Evolutionary conservation across 2,888 invertebrate genomes (phyloP), one percentile per base, ranked within the genome.

Genomic region (Dynastes grantii): DNA sequence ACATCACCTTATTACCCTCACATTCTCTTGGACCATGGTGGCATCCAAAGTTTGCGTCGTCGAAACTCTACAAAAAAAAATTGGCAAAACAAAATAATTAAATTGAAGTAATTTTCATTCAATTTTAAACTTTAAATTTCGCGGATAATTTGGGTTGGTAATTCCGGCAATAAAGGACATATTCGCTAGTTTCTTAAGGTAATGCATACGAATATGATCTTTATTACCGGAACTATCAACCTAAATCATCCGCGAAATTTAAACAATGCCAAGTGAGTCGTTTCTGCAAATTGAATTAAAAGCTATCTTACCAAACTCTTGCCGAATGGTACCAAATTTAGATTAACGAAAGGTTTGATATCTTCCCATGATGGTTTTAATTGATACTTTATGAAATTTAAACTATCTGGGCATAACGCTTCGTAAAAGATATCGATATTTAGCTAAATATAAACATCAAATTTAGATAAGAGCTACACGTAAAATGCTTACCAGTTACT

Each of bases 1-100:
- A 92, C 84, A 93, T 92, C 53, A 93, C 88, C 77, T 90, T 88
- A 84, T 94, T 93, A 2, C 93, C 93, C 49, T 76, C 76, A 51
- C 94, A 94, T 85, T 93, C 93, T 0, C 87, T 82, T 0, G 91
- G 90, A 0, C 94, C 93, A 84, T 93, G 93, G 86, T 93, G 93
- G 84, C 94, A 94, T 79, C 87, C 85, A 82, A 93, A 92, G 0
- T 89, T 85, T 45, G 89, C 86, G 79, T 84, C 83, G 61, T 84
- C 81, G 13, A 82, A 76, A 80, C 86, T 87, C 86, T 87, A 76
- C n/a, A 82, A 82, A 79, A 40, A 49, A 76, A 32, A 55, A 29
- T 45, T 51, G 5, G 32, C 63, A 51, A 64, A 45, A 45, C 45
- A 45, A 45, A 45, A 27, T 3, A 16, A 5, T 22, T 22, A 22